Evolutionary conservation across 2,888 invertebrate species (phyloP), one percentile per base, ranked within the genome.

Genomic region (Nudaria mundana): DNA sequence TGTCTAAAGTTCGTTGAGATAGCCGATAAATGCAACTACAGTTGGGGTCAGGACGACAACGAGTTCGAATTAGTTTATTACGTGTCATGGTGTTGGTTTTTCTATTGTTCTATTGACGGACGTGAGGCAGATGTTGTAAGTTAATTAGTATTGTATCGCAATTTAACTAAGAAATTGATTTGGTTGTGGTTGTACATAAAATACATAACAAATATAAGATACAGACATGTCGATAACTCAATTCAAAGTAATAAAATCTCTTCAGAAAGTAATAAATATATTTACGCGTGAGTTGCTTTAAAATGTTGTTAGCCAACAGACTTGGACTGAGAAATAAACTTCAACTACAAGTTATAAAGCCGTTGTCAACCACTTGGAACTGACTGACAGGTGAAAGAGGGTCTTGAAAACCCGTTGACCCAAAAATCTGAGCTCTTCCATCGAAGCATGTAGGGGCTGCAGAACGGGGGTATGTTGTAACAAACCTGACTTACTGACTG

Each of bases 1-100:
- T 58, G 58, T 59, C 49, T 56, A 44, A 58, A 56, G 56, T 53
- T 47, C 56, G 58, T 59, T 59, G 53, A 56, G 59, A 59, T 58
- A 51, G 37, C 2, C 45, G 58, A 59, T 59, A 59, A 48, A 41
- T 40, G 30, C 35, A 33, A 40, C n/a, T 37, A 39, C 44, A 37
- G 51, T 30, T 40, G 53, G 55, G 53, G 58, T 49, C 49, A 47
- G 24, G 15, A 39, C 39, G 49, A 44, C 37, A 29, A 12, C 44
- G 44, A 33, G 20, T 3, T 46, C 44, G 32, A 51, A 58, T 59
- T 56, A 44, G 56, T 53, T 51, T 56, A 41, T 56, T 58, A 46
- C 41, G 8, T 13, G 56, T 53, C 51, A 58, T 41, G 58, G 37
- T 58, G 55, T 59, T 56, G 47, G 48, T 59, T 59, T 56, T 58